Percentiles rank a stretch among this genome's conserved stretches.
Conservation (phyloP, 2,113 vertebrate species). For the Notechis scutatus region DNA sequence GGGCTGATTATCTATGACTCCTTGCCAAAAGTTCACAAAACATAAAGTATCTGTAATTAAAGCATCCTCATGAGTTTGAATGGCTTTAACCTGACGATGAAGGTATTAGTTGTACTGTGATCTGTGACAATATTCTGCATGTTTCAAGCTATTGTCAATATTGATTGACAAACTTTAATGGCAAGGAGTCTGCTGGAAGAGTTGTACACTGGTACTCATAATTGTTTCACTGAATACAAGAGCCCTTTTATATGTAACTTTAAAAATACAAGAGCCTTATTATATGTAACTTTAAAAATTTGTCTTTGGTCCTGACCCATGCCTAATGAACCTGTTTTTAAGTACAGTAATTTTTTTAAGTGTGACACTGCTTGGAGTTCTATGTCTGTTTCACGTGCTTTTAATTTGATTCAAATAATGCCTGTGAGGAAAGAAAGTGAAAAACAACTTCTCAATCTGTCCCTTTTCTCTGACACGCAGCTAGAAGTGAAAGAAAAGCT, state of each 20-base stretch:
- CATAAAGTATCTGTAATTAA: background rate
- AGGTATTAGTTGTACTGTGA: background rate
- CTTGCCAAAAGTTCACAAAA: background rate
- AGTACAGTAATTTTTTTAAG: conserved; percentile 1
- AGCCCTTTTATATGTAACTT: conserved; percentile 17
- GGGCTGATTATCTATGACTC: background rate
- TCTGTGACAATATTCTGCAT: background rate
- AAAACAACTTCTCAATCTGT: background rate
- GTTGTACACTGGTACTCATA: background rate
- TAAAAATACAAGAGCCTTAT: background rate
- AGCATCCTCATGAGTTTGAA: background rate
- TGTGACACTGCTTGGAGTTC: conserved; percentile 2
- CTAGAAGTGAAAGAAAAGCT: background rate
- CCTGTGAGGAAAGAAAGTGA: background rate
- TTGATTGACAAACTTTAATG: conserved; percentile 2
- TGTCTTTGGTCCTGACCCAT: background rate
- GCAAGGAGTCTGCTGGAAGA: background rate
- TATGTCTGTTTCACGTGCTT: background rate
- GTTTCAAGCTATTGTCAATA: background rate
- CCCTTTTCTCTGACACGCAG: background rate
- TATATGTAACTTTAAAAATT: conserved; percentile 21
- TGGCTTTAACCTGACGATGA: background rate
- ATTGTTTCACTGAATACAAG: background rate
- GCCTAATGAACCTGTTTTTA: conserved; percentile 15
- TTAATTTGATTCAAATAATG: conserved; percentile 5